Base-by-base conservation (phyloP, 2,797 vertebrate genomes). In the Liparis tanakae region DNA sequence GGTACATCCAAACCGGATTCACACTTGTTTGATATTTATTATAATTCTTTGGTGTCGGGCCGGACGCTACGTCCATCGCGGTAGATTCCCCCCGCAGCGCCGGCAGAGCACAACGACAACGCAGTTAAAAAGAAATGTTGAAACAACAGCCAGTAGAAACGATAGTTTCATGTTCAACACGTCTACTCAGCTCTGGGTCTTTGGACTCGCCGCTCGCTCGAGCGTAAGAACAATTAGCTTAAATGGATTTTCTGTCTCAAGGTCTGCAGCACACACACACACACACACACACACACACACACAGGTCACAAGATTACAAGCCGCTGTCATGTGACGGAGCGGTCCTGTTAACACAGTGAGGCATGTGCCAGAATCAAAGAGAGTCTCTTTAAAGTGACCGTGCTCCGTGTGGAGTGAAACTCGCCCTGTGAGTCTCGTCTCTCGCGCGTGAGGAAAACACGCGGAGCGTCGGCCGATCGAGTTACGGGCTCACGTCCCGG, bases 241-340 rank as follows among this genome's bases (percentile, higher is more conserved):
- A 74, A 85, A 87, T 78, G 60, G 80, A 88, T 83, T 90, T 79
- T 59, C 70, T 61, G 69, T 76, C 66, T 77, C 72, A 83, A 74
- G 79, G 79, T 88, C 73, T 46, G 58, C 68, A 71, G 67, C 48
- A 65, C 34, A 50, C 25, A 30, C 25, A 30, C 25, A 30, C 25
- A 30, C 25, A 30, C 25, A 30, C 25, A 30, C 25, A 30, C 25
- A 30, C 25, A 30, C 25, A 30, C 25, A 30, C 25, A 30, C 57
- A 67, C 67, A 46, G 76, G 64, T 86, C 88, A 90, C 85, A 77
- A 76, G 84, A 85, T 74, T 69, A 78, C 67, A 82, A 77, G 37
- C 39, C 66, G 50, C 58, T 67, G 61, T 72, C 72, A 79, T 57
- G 69, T 85, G 84, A 79, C 69, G 66, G 43, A 72, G 65, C 50